A percentile compares a stretch with the other conserved stretches of the same genome.
Conservation (phyloP, 2,888 invertebrate species). For the Patella pellucida region DNA sequence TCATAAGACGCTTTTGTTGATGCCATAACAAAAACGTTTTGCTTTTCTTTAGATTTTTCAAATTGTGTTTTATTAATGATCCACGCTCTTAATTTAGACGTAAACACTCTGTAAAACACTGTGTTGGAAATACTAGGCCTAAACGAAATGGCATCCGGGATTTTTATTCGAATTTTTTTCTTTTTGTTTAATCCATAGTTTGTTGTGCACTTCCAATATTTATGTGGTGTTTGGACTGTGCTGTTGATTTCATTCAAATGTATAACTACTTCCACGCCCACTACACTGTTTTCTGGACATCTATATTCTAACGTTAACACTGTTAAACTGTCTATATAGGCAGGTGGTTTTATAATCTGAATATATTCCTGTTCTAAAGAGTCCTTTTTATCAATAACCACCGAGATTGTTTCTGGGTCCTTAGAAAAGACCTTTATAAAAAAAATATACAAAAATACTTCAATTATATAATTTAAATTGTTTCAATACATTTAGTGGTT, state of each 20-base stretch:
- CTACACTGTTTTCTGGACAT: slow-evolving; percentile 39
- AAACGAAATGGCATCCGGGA: slow-evolving; percentile 42
- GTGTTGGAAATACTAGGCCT: slow-evolving; percentile 50
- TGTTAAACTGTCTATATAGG: slow-evolving; percentile 28
- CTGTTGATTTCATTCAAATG: slow-evolving; percentile 17
- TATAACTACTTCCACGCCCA: slow-evolving; percentile 43
- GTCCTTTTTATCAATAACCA: slow-evolving; percentile 30
- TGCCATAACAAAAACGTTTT: slow-evolving; percentile 39
- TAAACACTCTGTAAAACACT: slow-evolving; percentile 30
- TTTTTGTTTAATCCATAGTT: slow-evolving; percentile 2
- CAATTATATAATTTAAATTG: too few relatives aligned
- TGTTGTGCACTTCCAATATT: slow-evolving; percentile 43
- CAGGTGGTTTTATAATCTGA: slow-evolving; percentile 43
- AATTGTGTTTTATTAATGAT: slow-evolving; percentile 44
- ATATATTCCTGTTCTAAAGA: slow-evolving; percentile 40
- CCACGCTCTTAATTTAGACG: slow-evolving; percentile 51
- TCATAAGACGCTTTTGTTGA: slow-evolving; percentile 43
- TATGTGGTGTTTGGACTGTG: slow-evolving; percentile 38
- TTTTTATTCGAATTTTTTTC: slow-evolving; percentile 36
- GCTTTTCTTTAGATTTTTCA: slow-evolving; percentile 26
- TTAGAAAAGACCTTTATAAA: neutral
- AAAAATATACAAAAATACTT: too few relatives aligned
- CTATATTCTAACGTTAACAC: slow-evolving; percentile 40
- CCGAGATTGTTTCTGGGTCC: slow-evolving; percentile 33
- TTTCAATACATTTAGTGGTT: too few relatives aligned